A percentile compares a stretch with the other conserved stretches of the same genome.
These are phyloP conservation scores for Graptemys geographica DNA, from an alignment of 2,797 vertebrate genomes.

Conservation along the genomic window DNA sequence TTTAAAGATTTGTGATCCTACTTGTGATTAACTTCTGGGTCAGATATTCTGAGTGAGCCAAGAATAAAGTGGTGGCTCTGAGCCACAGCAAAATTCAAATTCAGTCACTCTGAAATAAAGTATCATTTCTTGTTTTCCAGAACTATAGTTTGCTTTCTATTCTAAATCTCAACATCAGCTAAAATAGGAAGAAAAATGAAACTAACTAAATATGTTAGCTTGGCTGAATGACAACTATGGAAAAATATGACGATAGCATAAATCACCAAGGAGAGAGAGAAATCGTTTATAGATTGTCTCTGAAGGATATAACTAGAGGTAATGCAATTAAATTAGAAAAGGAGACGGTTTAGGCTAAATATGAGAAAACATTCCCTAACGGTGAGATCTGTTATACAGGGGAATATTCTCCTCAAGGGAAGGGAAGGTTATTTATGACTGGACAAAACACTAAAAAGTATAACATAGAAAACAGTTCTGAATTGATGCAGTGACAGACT, in stretches of 20 bases:
- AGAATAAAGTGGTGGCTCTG: rapidly evolving
- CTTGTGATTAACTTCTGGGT: neutral
- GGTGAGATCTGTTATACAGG: neutral
- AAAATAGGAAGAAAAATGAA: neutral
- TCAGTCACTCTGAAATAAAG: neutral
- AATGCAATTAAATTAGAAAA: neutral
- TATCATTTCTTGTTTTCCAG: neutral
- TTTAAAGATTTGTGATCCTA: neutral
- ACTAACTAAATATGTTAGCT: neutral
- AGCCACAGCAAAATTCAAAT: neutral
- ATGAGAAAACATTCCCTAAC: neutral
- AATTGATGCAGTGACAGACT: neutral
- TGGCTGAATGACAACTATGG: neutral
- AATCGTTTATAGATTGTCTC: neutral
- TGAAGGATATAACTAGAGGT: neutral
- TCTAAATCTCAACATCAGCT: neutral
- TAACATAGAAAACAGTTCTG: neutral
- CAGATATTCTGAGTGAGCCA: neutral
- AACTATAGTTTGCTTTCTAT: neutral
- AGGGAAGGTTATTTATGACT: neutral
- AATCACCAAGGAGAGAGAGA: neutral
- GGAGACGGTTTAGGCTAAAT: neutral
- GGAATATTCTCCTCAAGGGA: neutral
- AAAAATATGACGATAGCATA: neutral
- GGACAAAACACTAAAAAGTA: neutral